phyloP scores from a whole-genome alignment of 2,797 vertebrate genomes.

The Agapornis canus region DNA sequence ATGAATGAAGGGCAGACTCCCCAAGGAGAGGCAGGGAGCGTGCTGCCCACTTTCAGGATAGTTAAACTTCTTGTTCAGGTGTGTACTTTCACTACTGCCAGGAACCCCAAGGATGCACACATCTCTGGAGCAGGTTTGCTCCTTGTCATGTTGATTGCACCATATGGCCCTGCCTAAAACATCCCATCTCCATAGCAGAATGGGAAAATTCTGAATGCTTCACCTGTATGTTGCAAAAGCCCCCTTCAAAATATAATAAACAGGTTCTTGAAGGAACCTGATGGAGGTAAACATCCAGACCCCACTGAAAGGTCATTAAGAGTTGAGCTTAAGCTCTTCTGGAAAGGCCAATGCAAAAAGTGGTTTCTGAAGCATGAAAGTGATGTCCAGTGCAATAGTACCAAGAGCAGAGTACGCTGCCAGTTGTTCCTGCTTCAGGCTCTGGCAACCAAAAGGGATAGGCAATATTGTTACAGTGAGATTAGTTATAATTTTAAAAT shows the following conservation, averaged over 20 bases:
- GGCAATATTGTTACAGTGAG: not conserved
- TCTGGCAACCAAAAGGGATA: not conserved
- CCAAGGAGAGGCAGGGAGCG: no score
- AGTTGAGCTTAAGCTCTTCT: not conserved
- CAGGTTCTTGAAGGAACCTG: not conserved
- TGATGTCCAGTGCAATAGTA: not conserved
- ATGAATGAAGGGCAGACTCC: accelerated
- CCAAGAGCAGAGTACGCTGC: not conserved
- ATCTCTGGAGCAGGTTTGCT: not conserved
- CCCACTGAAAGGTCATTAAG: not conserved
- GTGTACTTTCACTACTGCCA: not conserved
- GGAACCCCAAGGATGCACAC: not conserved
- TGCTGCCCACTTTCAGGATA: not conserved
- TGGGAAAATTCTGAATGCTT: not conserved
- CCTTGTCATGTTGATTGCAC: not conserved
- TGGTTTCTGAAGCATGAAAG: not conserved
- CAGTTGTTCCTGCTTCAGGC: not conserved
- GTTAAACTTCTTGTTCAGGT: not conserved
- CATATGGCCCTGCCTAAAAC: not conserved
- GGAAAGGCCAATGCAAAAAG: not conserved
- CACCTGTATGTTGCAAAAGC: not conserved
- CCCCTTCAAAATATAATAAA: not conserved
- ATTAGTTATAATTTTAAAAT: not conserved
- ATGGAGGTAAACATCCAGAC: not conserved
- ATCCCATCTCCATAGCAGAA: accelerated